Conservation (phyloP, 2,113 vertebrate genomes). For the Erythrolamprus reginae region DNA sequence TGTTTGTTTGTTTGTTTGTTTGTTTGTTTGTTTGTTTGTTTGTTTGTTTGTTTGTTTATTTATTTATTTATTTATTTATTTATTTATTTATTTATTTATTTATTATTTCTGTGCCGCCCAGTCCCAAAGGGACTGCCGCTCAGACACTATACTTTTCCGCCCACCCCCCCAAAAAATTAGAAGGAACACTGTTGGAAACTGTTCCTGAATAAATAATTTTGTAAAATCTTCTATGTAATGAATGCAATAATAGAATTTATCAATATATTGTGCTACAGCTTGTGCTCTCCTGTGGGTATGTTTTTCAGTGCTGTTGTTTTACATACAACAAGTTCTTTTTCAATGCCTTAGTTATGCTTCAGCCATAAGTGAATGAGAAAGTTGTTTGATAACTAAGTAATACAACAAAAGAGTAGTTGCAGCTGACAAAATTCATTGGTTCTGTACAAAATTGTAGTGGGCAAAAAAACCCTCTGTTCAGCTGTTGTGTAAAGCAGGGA, state of each 20-base stretch:
- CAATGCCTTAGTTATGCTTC: neutral
- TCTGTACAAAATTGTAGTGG: neutral
- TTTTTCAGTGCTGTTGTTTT: neutral
- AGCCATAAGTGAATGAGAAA: neutral
- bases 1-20: too few species aligned
- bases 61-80: too few species aligned
- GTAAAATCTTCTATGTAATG: neutral
- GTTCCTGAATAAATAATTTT: neutral
- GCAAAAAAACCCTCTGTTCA: neutral
- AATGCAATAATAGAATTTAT: neutral
- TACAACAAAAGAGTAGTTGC: neutral
- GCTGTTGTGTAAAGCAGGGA: neutral
- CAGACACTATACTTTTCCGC: too few species aligned
- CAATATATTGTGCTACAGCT: neutral
- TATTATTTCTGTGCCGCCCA: too few species aligned
- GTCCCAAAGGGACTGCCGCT: too few species aligned
- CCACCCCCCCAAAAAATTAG: too few species aligned
- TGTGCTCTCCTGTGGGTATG: neutral
- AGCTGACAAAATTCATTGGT: neutral
- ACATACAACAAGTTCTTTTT: neutral
- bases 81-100: too few species aligned
- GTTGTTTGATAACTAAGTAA: neutral
- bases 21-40: too few species aligned
- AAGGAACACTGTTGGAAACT: neutral
- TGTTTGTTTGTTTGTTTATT: too few species aligned